Base-by-base conservation (phyloP, 2,888 invertebrate genomes). In the Chromoteleia sp. region DNA sequence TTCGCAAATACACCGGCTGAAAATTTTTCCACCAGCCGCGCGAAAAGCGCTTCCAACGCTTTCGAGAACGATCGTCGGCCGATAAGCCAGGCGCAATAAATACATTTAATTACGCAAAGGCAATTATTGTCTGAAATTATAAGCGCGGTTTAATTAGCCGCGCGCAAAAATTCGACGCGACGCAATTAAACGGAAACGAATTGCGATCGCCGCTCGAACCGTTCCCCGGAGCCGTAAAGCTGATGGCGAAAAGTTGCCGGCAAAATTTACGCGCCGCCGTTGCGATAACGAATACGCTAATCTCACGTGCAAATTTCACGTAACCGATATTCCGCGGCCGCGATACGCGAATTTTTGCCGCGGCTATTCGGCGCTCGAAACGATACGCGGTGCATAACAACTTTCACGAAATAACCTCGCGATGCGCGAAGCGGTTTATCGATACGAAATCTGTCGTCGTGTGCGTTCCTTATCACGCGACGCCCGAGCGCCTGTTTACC, bases 401-500 rank as follows among this genome's bases (percentile, higher is more conserved):
- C 74, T 74, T 74, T 74, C 63, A 74, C 74, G 56, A 54, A 59
- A 56, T 56, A 54, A 29, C 45, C 36, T 43, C 33, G 41, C 56
- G 63, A 50, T 50, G 56, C 48, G 41, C 54, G 33, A 65, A 75
- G 59, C 59, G 70, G 19, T 77, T 68, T 77, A 77, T 77, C 70
- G 48, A 63, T 63, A 61, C 48, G 70, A 59, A 56, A 77, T 70
- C 70, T 70, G 54, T 70, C 77, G 56, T 39, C 39, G 61, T 56
- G 15, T 70, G 52, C 15, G 70, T 56, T 70, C 63, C 63, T 70
- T 77, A 77, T 77, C 77, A 77, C 70, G 56, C 76, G 56, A 77
- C 56, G 59, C 17, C 19, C 52, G 56, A 15, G 36, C 33, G 33
- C 5, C 33, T 63, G 77, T 77, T 77, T 70, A 70, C 48, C 39